Evolutionary conservation across 2,113 vertebrate genomes (phyloP).

Genomic region (Tetraodon nigroviridis): DNA sequence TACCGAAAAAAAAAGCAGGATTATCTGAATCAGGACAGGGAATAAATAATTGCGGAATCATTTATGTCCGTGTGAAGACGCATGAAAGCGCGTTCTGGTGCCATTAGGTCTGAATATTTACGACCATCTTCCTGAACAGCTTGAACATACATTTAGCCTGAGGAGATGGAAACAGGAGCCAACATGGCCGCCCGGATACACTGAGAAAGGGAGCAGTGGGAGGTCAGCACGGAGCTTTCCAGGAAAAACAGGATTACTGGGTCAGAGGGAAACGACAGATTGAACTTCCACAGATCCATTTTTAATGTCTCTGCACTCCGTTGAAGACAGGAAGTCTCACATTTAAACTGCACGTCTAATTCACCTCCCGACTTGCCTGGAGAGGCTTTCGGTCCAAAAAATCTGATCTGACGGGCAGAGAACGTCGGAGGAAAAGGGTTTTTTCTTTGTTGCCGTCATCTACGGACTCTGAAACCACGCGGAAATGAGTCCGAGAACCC

Average conservation of each 20-base stretch:
- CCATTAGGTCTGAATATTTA: slow-evolving; percentile 35
- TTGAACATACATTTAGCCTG: slow-evolving; percentile 40
- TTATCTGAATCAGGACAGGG: too few relatives aligned
- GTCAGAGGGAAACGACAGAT: slow-evolving; percentile 13
- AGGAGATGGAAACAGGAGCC: slow-evolving; percentile 27
- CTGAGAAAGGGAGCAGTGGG: slow-evolving; percentile 35
- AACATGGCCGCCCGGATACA: slow-evolving; percentile 16
- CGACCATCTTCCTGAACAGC: slow-evolving; percentile 21
- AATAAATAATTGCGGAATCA: too few relatives aligned
- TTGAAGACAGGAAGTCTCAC: not conserved
- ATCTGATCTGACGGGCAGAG: too few relatives aligned
- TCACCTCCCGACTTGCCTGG: not conserved
- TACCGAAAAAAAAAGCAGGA: too few relatives aligned
- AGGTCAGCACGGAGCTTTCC: slow-evolving; percentile 6
- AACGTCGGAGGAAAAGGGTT: too few relatives aligned
- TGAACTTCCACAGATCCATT: not conserved
- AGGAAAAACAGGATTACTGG: slow-evolving; percentile 18
- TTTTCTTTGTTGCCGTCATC: slow-evolving; percentile 3
- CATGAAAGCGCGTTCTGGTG: too few relatives aligned
- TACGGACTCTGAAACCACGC: not conserved
- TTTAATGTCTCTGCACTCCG: not conserved
- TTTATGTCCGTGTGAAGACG: too few relatives aligned
- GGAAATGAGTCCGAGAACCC: too few relatives aligned
- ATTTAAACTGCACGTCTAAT: not conserved
- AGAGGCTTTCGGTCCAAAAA: too few relatives aligned